These are phyloP conservation scores for Lasioglossum lativentre DNA, from an alignment of 2,888 invertebrate genomes.

Conservation along the genomic window DNA sequence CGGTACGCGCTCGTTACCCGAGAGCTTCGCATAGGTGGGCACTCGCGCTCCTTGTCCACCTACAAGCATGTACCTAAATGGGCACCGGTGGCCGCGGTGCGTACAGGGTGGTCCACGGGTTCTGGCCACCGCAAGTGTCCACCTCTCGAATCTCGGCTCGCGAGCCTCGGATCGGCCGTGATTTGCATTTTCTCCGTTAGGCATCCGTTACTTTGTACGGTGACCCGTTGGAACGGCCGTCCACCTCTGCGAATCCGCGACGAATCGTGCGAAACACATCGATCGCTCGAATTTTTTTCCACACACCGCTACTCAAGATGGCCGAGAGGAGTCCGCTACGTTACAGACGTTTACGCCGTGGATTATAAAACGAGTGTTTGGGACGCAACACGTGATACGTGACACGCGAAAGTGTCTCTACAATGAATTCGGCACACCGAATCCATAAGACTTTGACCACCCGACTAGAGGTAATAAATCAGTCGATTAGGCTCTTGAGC, in stretches of 20 bases:
- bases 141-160: slow-evolving; percentile 19
- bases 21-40: slow-evolving; percentile 53
- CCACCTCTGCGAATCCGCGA: slow-evolving; percentile 16
- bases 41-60: slow-evolving; percentile 56
- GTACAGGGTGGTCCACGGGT: slow-evolving; percentile 50
- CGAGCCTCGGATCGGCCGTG: not conserved
- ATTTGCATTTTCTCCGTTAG: slow-evolving; percentile 23
- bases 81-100: slow-evolving; percentile 23
- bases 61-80: slow-evolving; percentile 63
- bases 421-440: too few relatives aligned
- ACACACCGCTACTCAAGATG: not conserved
- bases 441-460: too few relatives aligned
- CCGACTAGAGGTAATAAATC: too few relatives aligned
- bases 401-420: too few relatives aligned
- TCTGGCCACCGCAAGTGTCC: slow-evolving; percentile 26
- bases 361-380: too few relatives aligned
- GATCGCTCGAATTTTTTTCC: not conserved
- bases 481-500: too few relatives aligned
- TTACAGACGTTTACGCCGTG: too few relatives aligned
- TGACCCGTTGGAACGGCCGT: slow-evolving; percentile 13
- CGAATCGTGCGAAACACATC: not conserved
- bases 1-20: slow-evolving; percentile 47
- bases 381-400: too few relatives aligned
- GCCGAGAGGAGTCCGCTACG: not conserved
- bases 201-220: slow-evolving; percentile 23